Percentiles rank a stretch among this genome's conserved stretches.
phyloP scores from a whole-genome alignment of 1,140 invertebrate species.

The Pseudomyrmex cubaensis region DNA sequence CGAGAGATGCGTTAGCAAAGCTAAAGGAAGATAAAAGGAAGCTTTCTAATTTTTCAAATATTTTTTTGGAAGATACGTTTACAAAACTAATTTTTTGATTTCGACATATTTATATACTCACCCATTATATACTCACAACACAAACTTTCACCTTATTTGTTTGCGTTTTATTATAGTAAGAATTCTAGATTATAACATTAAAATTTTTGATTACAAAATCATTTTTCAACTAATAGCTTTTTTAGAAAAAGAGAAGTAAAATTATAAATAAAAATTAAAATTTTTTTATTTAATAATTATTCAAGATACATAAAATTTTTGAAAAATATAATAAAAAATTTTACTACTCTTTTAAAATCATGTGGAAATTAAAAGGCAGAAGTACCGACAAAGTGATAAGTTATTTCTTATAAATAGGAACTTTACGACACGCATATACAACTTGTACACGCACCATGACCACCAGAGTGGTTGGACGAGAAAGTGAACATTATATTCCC shows the following conservation, averaged over 20 bases:
- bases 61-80: neutral
- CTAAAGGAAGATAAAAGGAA: slow-evolving; percentile 38
- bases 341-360: neutral
- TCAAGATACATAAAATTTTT: too few species aligned
- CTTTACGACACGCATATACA: slow-evolving; percentile 1
- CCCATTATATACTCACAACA: neutral
- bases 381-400: neutral
- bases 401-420: neutral
- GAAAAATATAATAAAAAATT: too few species aligned
- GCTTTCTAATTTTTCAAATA: slow-evolving; percentile 1
- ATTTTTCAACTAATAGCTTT: too few species aligned
- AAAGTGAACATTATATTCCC: slow-evolving; percentile 79
- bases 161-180: neutral
- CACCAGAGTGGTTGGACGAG: slow-evolving; percentile 20
- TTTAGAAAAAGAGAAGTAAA: too few species aligned
- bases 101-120: neutral
- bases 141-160: too few species aligned
- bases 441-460: slow-evolving; percentile 10
- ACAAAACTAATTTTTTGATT: neutral
- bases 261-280: too few species aligned
- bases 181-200: neutral
- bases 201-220: too few species aligned
- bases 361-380: neutral
- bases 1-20: slow-evolving; percentile 36
- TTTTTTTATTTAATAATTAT: too few species aligned